Evolutionary conservation across 2,797 vertebrate genomes (phyloP), one percentile per base, ranked within the genome.

Genomic region (Mormyrus proboscirostris): DNA sequence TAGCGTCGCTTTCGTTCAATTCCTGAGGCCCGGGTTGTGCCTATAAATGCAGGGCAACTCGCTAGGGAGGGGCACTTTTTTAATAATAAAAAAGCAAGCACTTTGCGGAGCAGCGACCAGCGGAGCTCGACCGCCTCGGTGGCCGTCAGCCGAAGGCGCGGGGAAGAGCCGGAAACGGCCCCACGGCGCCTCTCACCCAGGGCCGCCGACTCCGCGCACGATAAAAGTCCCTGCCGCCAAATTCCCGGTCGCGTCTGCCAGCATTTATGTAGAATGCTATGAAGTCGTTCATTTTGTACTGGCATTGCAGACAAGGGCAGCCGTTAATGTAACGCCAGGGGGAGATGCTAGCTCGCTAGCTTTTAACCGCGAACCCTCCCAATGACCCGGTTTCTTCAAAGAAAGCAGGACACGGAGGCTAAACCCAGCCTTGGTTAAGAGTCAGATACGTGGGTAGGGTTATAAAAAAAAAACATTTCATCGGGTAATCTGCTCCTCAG

Each of bases 101-200:
- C 25, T 29, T 65, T 4, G 62, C 62, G 8, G 59, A 25, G 22
- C 22, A 38, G 65, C 12, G 29, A 73, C 29, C 29, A 33, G 12
- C 29, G 14, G 12, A 76, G 33, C 14, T 16, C 33, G 5, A 76
- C 69, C 14, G 69, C 76, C 19, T 47, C 76, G 19, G 76, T 44
- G 62, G 50, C n/a, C 73, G 19, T 25, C 88, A 49, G 79, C 83
- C 29, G 38, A 47, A 50, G 16, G 88, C 19, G 44, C 65, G 29
- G 89, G 69, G 86, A 86, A 87, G 86, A 88, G 87, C 89, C 89
- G 89, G 89, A 89, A 89, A 89, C 87, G 14, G 73, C 73, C 38
- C 25, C 65, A 73, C 65, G 25, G 25, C 62, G 69, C 33, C 65
- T 73, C 29, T 33, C 29, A 73, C 65, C 65, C 65, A 6, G 10